Evolutionary conservation across 1,140 invertebrate species (phyloP), one percentile per base, ranked within the genome.

Genomic region (Mizuhopecten yessoensis): DNA sequence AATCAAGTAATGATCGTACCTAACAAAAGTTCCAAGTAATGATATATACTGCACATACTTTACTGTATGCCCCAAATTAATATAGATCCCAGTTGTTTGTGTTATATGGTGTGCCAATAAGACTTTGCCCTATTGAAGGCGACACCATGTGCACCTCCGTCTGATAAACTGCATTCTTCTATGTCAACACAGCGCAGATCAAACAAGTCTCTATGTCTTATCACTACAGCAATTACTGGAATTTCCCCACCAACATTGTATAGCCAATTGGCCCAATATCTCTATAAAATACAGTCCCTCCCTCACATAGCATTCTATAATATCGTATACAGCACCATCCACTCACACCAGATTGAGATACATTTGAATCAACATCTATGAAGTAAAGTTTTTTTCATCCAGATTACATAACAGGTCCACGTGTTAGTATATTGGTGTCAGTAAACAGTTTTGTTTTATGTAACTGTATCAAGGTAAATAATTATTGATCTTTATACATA

Each of bases 161-260:
- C 57, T 75, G 57, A 75, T 75, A 75, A 75, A 75, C 57, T 75
- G 57, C 57, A 75, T 75, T 75, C 57, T n/a, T 75, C 57, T 75
- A n/a, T 75, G n/a, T 75, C 57, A 75, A 75, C 57, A 75, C 23
- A 5, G 23, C 20, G 1, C 9, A 29, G 57, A 75, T 75, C 57
- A 75, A 75, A 75, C 57, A 75, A n/a, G 57, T 75, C n/a, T n/a
- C 57, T 29, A n/a, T n/a, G 23, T 75, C 57, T 75, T 75, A 75
- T 75, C 57, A 75, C 57, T 29, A 17, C n/a, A 75, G n/a, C n/a
- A 17, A 75, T 75, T 75, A 75, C 57, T 29, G n/a, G 23, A 75
- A 75, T 75, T 75, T 75, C 57, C 11, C 57, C 5, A 13, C 57
- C n/a, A 45, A 9, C 2, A n/a, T 17, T 17, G 29, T 75, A 29